Conservation (phyloP, 1,140 invertebrate species). For the Brachionus manjavacas region DNA sequence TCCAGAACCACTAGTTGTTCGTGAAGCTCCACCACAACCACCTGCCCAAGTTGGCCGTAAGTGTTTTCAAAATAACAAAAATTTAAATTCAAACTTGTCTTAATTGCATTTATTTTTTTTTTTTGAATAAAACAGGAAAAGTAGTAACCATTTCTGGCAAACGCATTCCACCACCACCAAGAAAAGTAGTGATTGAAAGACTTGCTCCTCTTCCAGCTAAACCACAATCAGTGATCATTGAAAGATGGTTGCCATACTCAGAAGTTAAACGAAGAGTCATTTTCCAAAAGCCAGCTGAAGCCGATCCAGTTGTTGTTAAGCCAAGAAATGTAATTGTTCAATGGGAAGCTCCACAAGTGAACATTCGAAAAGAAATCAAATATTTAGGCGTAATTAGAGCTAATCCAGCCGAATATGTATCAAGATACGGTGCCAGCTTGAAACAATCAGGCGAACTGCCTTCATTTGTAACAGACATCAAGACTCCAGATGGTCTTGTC, state of each 20-base stretch:
- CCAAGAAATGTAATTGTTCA: constrained; percentile 41
- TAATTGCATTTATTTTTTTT: too few species aligned
- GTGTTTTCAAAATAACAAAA: too few species aligned
- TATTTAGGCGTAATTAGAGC: constrained; percentile 32
- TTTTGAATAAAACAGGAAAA: not conserved
- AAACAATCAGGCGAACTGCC: constrained; percentile 16
- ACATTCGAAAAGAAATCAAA: constrained; percentile 31
- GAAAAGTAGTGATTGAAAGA: constrained; percentile 43
- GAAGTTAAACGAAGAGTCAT: constrained; percentile 34
- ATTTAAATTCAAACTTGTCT: too few species aligned
- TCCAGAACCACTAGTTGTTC: constrained; percentile 33
- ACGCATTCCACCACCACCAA: constrained; percentile 40
- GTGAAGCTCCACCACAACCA: constrained; percentile 41
- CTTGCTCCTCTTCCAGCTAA: constrained; percentile 41
- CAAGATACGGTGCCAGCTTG: constrained; percentile 21
- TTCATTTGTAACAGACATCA: constrained; percentile 14
- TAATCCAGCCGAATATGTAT: constrained; percentile 23
- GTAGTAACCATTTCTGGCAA: constrained; percentile 18
- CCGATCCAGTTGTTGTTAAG: not conserved
- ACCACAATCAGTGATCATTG: constrained; percentile 35
- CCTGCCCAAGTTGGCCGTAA: not conserved
- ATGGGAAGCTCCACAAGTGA: constrained; percentile 20
- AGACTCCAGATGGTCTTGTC: not conserved
- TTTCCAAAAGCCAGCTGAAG: constrained; percentile 11
- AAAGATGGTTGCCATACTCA: constrained; percentile 41